Evolutionary conservation across 2,113 vertebrate species (phyloP), one percentile per base, ranked within the genome.

Genomic region (Neodon shergylaensis): DNA sequence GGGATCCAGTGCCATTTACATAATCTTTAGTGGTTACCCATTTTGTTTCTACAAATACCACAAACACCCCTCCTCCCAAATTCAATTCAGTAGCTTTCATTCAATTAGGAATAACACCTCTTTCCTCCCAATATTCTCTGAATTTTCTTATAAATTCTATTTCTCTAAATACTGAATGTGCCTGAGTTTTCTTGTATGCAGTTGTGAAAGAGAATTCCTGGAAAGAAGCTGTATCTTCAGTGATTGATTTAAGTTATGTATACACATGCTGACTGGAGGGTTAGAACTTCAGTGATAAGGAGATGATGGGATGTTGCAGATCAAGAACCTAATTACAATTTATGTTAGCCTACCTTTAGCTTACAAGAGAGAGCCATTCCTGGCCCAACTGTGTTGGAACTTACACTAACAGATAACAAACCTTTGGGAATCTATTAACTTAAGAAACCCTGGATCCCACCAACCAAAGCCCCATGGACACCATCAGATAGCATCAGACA

Each of bases 1-100:
- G 5, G 28, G 17, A 84, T 36, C 68, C 76, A 72, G 9, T 72
- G 36, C 22, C 73, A 96, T 95, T 93, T 91, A 73, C 24, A 77
- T 87, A 33, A 36, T 44, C 65, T 31, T 92, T n/a, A n/a, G 42
- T 58, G 33, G 63, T 54, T 36, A 10, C 78, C 24, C 0, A 47
- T 36, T 77, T 54, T 3, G 7, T 9, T 97, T 90, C 36, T 90
- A 78, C 77, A 89, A 94, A 97, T 94, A 79, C 33, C 70, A 82
- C 39, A 66, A 92, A 49, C 3, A 87, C 44, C 54, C 33, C 66
- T 93, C n/a, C 31, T 78, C 42, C 31, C 76, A 70, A 83, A 65
- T 83, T 91, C 83, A 92, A 77, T 2, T 73, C 22, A 73, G 39
- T 84, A 88, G 19, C 21, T 42, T 94, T 44, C 36, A 94, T 63